These are phyloP conservation scores for Platyura marginata DNA, from an alignment of 1,140 invertebrate genomes.

Conservation along the genomic window DNA sequence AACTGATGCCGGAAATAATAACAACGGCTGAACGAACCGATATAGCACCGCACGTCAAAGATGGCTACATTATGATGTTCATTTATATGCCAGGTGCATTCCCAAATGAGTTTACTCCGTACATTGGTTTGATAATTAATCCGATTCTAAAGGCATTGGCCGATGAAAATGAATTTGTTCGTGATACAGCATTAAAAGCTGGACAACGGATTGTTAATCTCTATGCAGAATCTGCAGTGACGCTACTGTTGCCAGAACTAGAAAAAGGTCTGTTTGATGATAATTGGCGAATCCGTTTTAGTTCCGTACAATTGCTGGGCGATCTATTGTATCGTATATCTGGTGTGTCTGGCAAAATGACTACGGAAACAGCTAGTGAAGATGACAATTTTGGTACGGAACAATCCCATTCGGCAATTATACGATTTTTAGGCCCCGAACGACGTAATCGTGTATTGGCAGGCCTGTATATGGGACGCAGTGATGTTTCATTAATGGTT, in stretches of 20 bases:
- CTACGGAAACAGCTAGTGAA: conserved; percentile 91
- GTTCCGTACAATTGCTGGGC: conserved; percentile 90
- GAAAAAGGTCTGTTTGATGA: conserved; percentile 90
- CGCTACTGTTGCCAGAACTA: conserved; percentile 80
- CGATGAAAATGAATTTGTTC: conserved; percentile 97
- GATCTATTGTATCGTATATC: conserved; percentile 94
- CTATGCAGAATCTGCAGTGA: conserved; percentile 92
- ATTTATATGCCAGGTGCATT: conserved; percentile 98
- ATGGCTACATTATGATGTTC: conserved; percentile 99
- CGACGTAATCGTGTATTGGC: conserved; percentile 84
- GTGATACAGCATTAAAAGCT: conserved; percentile 90
- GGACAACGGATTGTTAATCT: conserved; percentile 93
- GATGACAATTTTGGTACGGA: conserved; percentile 99
- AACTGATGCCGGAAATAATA: conserved; percentile 97
- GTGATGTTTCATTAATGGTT: conserved; percentile 92
- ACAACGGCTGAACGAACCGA: conserved; percentile 83
- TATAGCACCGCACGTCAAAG: conserved; percentile 93
- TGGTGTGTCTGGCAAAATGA: conserved; percentile 97
- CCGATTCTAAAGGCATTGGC: conserved; percentile 94
- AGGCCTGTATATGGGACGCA: conserved; percentile 93
- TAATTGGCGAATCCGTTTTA: conserved; percentile 95
- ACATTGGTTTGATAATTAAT: conserved; percentile 94
- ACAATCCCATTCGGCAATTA: conserved; percentile 82
- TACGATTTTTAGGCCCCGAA: conserved; percentile 70
- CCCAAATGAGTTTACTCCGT: conserved; percentile 84